Evolutionary conservation across 2,797 vertebrate genomes (phyloP), one percentile per base, ranked within the genome.

Genomic region (Scyliorhinus canicula): DNA sequence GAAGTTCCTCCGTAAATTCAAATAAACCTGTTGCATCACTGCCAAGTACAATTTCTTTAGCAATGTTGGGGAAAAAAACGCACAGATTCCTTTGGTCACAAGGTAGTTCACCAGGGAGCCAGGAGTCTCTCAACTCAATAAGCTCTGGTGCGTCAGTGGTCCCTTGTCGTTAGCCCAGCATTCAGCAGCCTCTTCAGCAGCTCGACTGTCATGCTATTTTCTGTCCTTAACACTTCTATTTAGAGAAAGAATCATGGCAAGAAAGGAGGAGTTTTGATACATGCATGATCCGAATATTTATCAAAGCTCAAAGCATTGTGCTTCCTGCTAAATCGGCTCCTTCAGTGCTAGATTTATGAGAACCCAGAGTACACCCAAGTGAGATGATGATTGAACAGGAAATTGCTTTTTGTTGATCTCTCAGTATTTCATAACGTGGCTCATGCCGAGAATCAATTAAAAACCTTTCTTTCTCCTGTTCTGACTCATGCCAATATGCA

Each of bases 401-500:
- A 90, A 90, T 90, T 90, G 86, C 86, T 90, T 90, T 82, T 90
- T 55, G 86, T 90, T 90, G 86, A 90, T 90, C 31, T n/a, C 86
- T 90, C 60, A 60, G 86, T 35, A 90, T 60, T 60, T 90, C 86
- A 90, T 90, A 90, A 90, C 55, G n/a, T 90, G 86, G 52, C 12
- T 90, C 86, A 19, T n/a, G 86, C 55, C 31, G 86, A 90, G 86
- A 90, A n/a, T 19, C 86, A 90, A 90, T 90, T 90, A 60, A 90
- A 90, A 57, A 31, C 52, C 55, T 60, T 60, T 90, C 86, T 90
- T 82, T 82, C 44, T 82, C 79, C 44, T n/a, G 55, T 26, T 67
- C 65, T 55, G 44, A 95, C 40, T 79, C 63, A 95, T 95, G 4
- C 65, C 93, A 79, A 65, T 57, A 95, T 50, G 55, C 47, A 95